A percentile compares a stretch with the other conserved stretches of the same genome.
phyloP scores from a whole-genome alignment of 2,797 vertebrate species.

The Malurus leucopterus region DNA sequence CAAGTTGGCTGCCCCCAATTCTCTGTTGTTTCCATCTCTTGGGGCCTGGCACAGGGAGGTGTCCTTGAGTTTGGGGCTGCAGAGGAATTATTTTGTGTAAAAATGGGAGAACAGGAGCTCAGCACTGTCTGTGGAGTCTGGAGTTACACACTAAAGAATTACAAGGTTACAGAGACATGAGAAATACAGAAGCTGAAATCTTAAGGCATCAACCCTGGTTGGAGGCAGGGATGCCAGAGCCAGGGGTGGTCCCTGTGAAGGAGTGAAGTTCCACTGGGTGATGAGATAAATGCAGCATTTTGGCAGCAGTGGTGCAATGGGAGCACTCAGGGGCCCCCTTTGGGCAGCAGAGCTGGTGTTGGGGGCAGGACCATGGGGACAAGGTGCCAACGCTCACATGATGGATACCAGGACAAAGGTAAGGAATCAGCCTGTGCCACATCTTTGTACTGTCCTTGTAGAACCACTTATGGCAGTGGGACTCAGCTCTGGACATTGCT shows the following conservation, averaged over 20 bases:
- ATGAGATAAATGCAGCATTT: background rate
- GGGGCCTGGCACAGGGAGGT: too few relatives aligned
- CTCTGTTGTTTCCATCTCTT: too few relatives aligned
- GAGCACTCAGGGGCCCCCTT: background rate
- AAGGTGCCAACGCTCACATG: background rate
- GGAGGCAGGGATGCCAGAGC: background rate
- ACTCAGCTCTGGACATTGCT: background rate
- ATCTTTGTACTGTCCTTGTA: background rate
- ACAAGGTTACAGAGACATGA: too few relatives aligned
- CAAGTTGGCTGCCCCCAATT: too few relatives aligned
- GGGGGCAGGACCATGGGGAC: background rate
- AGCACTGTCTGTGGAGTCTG: too few relatives aligned
- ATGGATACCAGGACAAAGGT: background rate
- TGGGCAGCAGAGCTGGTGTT: background rate
- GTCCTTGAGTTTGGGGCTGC: too few relatives aligned
- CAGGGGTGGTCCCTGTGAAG: background rate
- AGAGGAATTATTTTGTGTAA: too few relatives aligned
- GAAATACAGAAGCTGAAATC: too few relatives aligned
- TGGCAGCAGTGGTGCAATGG: background rate
- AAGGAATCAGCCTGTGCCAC: background rate
- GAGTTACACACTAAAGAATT: too few relatives aligned
- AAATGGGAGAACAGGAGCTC: too few relatives aligned
- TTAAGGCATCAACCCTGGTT: background rate
- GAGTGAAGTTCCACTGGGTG: background rate
- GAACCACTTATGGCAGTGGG: background rate